Base-by-base conservation (phyloP, 2,888 invertebrate species). In the Coecobrya sp. region DNA sequence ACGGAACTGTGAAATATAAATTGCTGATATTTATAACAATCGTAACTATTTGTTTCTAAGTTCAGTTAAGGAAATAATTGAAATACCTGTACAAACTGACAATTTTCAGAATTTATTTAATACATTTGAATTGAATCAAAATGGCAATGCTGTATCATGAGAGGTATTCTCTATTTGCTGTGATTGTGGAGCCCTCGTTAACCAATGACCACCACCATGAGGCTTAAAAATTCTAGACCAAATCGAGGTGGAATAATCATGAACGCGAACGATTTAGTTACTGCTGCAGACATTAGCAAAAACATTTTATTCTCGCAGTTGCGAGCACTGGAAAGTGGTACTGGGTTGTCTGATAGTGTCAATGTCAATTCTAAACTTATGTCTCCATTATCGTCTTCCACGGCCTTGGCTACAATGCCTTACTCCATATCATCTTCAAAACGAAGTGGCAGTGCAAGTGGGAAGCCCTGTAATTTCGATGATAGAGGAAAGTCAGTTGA, bases 281-380 rank as follows among this genome's bases (percentile, higher is more conserved):
- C 45, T 7, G 85, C 65, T 59, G 82, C 82, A 19, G 82, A 82
- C 82, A 82, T 88, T 76, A 79, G 73, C n/a, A 92, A 88, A 85
- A 92, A 92, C 59, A 92, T 92, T 92, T 88, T 92, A 11, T 65
- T 92, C 87, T 92, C 92, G 84, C 92, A 92, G 22, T 52, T 92
- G 87, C 84, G 92, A 84, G 87, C 85, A 36, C 22, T 85, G 3
- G 85, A 85, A 36, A 82, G 19, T 59, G 36, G 59, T 16, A 19
- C 10, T n/a, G 59, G 49, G 25, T 73, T 73, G 45, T 8, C 25
- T 5, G 65, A 42, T 36, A 27, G 49, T 79, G 30, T 25, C 55
- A 79, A 36, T 36, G 49, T 76, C 42, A 36, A 19, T 55, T 19
- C 81, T 19, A 91, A 87, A 87, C 68, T 82, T 59, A 68, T 87